Evolutionary conservation across 2,888 invertebrate genomes (phyloP), one percentile per base, ranked within the genome.

Genomic region (Ypsolopha sequella): DNA sequence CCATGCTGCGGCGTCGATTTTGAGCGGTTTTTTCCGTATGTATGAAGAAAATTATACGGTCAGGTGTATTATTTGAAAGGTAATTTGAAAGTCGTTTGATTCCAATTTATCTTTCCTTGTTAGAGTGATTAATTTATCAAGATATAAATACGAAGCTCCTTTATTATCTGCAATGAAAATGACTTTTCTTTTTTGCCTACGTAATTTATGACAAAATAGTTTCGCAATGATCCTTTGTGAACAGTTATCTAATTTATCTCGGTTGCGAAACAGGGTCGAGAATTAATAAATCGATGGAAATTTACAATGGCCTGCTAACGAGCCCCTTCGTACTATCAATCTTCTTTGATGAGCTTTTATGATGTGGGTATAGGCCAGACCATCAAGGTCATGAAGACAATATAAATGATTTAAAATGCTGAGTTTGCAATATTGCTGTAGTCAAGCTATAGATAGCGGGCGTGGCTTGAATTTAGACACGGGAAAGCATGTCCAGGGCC

Each of bases 41-140:
- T 70, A 70, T 71, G 67, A 64, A 73, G 66, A 60, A 82, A 80
- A 82, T 82, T 80, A 80, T 63, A 79, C 57, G 59, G 56, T 56
- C 56, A 66, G 70, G 65, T 70, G 72, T 85, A 73, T 85, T 60
- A 85, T 86, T 85, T 84, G 55, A 65, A 64, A 60, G 63, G 70
- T 74, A 79, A 80, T 84, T 82, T 73, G 60, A 65, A 68, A 63
- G 70, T 74, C 73, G 65, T 76, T 82, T 76, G 70, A 70, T 73
- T 71, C 70, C 76, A 76, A 77, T 78, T 80, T 79, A 76, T 80
- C 76, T 75, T 74, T 73, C 66, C 71, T 67, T 66, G 65, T 72
- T 73, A 69, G 60, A 55, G 62, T 54, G 50, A 48, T 59, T 67
- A 65, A 66, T 67, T 70, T 57, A 64, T 44, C 33, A 24, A 24